phyloP scores from a whole-genome alignment of 2,888 invertebrate species.

The Hyposoter dolosus region DNA sequence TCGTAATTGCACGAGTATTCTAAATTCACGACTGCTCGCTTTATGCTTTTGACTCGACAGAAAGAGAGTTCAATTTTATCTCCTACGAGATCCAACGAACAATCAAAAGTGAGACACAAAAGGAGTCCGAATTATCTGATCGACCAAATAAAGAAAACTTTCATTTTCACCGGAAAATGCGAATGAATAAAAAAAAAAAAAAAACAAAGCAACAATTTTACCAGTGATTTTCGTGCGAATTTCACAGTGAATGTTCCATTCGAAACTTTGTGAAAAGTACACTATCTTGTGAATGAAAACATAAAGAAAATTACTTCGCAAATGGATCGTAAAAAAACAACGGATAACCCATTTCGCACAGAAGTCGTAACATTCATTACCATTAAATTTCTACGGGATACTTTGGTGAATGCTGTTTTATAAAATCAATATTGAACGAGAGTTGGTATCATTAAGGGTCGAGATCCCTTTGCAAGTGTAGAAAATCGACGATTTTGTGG shows the following conservation, averaged over 20 bases:
- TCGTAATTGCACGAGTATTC: conserved; percentile 74
- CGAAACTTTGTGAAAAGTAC: conserved; percentile 5
- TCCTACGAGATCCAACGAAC: conserved; percentile 23
- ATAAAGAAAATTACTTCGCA: neutral
- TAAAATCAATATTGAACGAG: neutral
- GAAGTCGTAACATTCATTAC: neutral
- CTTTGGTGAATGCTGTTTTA: neutral
- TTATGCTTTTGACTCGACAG: conserved; percentile 70
- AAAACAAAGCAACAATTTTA: conserved; percentile 16
- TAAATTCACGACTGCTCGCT: conserved; percentile 65
- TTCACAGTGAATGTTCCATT: neutral
- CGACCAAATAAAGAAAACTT: conserved; percentile 40
- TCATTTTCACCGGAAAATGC: conserved; percentile 27
- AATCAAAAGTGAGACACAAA: conserved; percentile 22
- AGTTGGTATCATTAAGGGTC: neutral
- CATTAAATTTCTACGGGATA: neutral
- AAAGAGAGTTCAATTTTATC: conserved; percentile 33
- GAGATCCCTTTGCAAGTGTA: too few species aligned
- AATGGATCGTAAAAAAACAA: neutral
- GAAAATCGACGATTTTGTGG: too few species aligned
- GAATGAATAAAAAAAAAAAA: neutral
- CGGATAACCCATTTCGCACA: neutral
- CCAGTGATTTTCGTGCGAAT: conserved; percentile 26
- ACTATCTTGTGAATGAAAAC: neutral
- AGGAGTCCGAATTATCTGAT: conserved; percentile 38